Base-by-base conservation (phyloP, 2,888 invertebrate genomes). In the Agriopis leucophaearia region DNA sequence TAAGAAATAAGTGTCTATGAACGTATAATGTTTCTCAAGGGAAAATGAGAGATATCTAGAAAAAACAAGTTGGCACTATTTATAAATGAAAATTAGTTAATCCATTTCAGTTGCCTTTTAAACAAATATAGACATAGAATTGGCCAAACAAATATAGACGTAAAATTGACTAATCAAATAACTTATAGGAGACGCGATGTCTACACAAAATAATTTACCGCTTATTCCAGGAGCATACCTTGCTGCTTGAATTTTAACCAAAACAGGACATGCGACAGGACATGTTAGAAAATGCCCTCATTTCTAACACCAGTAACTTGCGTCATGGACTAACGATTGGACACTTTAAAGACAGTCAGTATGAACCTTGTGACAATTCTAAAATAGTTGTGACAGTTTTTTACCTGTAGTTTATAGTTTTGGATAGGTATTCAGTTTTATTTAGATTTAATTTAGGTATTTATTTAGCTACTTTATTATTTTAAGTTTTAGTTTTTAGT, bases 261-360 rank as follows among this genome's bases (percentile, higher is more conserved):
- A 75, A 79, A 74, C 70, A 72, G 72, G 74, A 68, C 73, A 68
- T 67, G 63, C 63, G 64, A 63, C 70, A 77, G 69, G 76, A 76
- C 76, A 72, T 67, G 64, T 35, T 66, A 70, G 64, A 70, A n/a
- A 61, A 63, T 67, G 65, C 69, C 70, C 63, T 6, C 16, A 55
- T 55, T 55, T 42, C 55, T 55, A 40, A 40, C 55, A 40, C 55
- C 40, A 68, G 70, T 79, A 59, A 78, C 78, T 74, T 73, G 69
- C 72, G 79, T 62, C 38, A 74, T 44, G 76, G 76, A 78, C 15
- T 59, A 35, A 12, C 9, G 27, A 47, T 68, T 59, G 45, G 63
- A 64, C 68, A 73, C 42, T 27, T 50, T 27, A 16, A 55, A 15
- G 45, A 54, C 18, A 36, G n/a, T 13, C 27, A 50, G 50, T 50